Conservation (phyloP, 2,888 invertebrate species). For the Dasypogon diadema region DNA sequence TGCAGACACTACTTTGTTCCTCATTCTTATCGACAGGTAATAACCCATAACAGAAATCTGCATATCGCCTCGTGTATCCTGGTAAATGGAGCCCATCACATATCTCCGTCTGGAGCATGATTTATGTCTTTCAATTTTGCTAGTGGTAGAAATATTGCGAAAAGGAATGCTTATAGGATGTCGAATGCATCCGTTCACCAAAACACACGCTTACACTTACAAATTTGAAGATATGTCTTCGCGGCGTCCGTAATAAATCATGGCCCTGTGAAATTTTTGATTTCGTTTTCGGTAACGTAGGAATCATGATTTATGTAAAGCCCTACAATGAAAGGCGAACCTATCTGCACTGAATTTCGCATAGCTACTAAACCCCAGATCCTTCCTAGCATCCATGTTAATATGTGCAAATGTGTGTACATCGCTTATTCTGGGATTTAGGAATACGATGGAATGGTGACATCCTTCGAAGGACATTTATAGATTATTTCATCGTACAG, state of each 20-base stretch:
- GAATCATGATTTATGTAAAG: neutral
- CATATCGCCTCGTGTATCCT: neutral
- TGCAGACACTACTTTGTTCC: neutral
- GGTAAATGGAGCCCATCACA: neutral
- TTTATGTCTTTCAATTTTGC: slow-evolving; percentile 2
- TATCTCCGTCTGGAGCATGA: neutral
- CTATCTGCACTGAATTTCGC: neutral
- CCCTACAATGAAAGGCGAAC: neutral
- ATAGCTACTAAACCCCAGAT: neutral
- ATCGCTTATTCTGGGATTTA: neutral
- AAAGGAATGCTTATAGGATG: neutral
- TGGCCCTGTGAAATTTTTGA: neutral
- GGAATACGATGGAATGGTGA: neutral
- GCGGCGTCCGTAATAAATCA: neutral
- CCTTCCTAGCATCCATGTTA: neutral
- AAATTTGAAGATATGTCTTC: neutral
- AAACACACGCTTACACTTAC: neutral
- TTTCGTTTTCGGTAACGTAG: slow-evolving; percentile 1
- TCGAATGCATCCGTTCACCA: neutral
- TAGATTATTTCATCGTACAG: neutral
- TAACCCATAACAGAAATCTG: neutral
- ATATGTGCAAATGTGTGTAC: neutral
- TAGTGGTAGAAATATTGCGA: neutral
- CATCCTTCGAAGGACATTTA: neutral
- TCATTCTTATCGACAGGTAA: neutral